Evolutionary conservation across 2,113 vertebrate species (phyloP).

Genomic region (Rutilus rutilus): DNA sequence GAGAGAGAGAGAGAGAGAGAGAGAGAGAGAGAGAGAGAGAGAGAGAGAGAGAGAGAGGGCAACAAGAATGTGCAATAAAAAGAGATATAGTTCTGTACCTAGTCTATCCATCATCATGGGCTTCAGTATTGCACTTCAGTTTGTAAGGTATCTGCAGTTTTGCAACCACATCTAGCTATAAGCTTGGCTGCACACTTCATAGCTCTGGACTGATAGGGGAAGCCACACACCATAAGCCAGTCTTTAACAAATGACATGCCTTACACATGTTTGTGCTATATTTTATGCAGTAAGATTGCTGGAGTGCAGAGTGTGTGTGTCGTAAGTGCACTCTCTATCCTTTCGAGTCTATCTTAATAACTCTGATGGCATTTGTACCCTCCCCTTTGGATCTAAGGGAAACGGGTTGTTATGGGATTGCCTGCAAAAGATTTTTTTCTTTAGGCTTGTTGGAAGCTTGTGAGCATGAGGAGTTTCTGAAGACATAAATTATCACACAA

Average conservation of each 20-base stretch:
- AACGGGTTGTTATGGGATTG: constrained; percentile 3
- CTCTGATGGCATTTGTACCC: background rate
- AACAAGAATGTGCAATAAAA: background rate
- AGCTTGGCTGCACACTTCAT: background rate
- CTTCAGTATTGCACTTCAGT: background rate
- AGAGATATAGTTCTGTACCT: background rate
- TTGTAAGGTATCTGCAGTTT: constrained; percentile 15
- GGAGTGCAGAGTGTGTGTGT: background rate
- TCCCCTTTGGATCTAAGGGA: background rate
- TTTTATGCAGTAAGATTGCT: constrained; percentile 20
- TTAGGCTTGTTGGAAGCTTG: constrained; percentile 1
- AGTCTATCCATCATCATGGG: constrained; percentile 1
- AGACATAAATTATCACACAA: background rate
- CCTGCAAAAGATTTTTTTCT: background rate
- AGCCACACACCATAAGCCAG: background rate
- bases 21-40: too few relatives aligned
- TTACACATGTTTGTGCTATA: constrained; percentile 23
- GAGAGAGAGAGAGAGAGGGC: too few relatives aligned
- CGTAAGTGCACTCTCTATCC: constrained; percentile 38
- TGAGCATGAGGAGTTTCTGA: background rate
- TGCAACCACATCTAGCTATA: background rate
- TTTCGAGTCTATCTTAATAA: constrained; percentile 21
- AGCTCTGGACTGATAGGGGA: constrained; percentile 9
- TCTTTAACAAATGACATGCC: constrained; percentile 13
- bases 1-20: too few relatives aligned